Base-by-base conservation (phyloP, 2,888 invertebrate species). In the Sphecodes monilicornis region DNA sequence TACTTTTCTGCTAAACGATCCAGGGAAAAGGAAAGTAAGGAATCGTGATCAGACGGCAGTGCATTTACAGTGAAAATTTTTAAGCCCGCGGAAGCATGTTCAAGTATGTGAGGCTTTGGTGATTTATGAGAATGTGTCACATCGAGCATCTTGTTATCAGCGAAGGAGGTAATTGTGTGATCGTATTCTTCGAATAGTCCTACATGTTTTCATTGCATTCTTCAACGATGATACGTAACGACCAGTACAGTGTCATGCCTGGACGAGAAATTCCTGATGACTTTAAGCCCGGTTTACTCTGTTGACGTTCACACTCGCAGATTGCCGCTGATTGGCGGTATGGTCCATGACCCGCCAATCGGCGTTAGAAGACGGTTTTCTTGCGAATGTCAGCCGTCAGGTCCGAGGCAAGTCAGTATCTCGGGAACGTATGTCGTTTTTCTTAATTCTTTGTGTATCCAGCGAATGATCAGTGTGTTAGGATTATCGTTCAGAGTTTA, bases 271-370 rank as follows among this genome's bases (percentile, higher is more conserved):
- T 90, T 84, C 89, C 78, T 86, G 80, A 77, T 77, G 80, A 82
- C 86, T 82, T 90, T 84, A 87, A 85, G 90, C 87, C 80, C 86
- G 82, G 89, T 90, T 90, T 82, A 80, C 84, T 86, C 60, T 86
- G 90, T 89, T 90, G 90, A 90, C 90, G 90, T 90, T 89, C 84
- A 75, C 84, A 78, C 74, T 88, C 76, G 68, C 86, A 71, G 84
- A 84, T 79, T 86, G 82, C 41, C 54, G 80, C 84, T 82, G 89
- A 88, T 86, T 85, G 88, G 88, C 84, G 78, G 84, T 82, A 72
- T 85, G 86, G 76, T 89, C 88, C 89, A 81, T 86, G 89, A 90
- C 87, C 89, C 86, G 85, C 86, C 88, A 87, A 87, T 89, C 87
- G 77, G 80, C 84, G 70, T 77, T 78, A 70, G 76, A 85, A 78